Conservation (phyloP, 2,113 vertebrate species). For the Cyprinodon brontotheroides region DNA sequence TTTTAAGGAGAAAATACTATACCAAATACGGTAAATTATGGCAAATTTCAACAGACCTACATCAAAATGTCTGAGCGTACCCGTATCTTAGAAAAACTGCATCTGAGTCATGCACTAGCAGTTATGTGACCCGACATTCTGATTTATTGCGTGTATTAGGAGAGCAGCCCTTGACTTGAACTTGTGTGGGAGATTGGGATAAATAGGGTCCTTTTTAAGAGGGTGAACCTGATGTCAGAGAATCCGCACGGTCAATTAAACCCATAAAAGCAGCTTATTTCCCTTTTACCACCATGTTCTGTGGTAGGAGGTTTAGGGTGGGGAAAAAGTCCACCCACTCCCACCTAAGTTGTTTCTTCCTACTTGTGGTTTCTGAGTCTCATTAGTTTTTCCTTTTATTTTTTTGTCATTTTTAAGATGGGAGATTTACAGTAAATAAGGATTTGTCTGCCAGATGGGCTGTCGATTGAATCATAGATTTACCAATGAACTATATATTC, state of each 20-base stretch:
- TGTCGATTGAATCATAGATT: background rate
- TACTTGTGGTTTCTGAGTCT: background rate
- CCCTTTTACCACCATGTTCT: constrained; percentile 18
- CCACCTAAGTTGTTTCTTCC: background rate
- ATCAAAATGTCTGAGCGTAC: constrained; percentile 16
- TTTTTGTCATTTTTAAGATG: too few species aligned
- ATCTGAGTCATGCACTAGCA: constrained; percentile 11
- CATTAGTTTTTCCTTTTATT: background rate
- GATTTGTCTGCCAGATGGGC: background rate
- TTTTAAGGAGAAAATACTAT: background rate
- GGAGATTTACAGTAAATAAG: too few species aligned
- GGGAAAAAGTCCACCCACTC: background rate
- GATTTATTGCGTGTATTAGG: constrained; percentile 70
- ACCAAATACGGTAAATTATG: background rate
- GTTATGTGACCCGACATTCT: constrained; percentile 49
- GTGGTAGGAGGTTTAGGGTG: background rate
- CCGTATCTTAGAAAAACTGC: constrained; percentile 33
- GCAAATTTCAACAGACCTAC: background rate
- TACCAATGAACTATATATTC: background rate
- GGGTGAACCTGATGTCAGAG: constrained; percentile 46
- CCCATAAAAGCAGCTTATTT: constrained; percentile 55
- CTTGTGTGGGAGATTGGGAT: constrained; percentile 52
- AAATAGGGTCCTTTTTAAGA: constrained; percentile 50
- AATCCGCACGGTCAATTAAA: constrained; percentile 62
- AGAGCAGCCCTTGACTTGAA: constrained; percentile 58